These are phyloP conservation scores for Pangasius mekongensis DNA, from an alignment of 2,797 vertebrate species.

Conservation along the genomic window DNA sequence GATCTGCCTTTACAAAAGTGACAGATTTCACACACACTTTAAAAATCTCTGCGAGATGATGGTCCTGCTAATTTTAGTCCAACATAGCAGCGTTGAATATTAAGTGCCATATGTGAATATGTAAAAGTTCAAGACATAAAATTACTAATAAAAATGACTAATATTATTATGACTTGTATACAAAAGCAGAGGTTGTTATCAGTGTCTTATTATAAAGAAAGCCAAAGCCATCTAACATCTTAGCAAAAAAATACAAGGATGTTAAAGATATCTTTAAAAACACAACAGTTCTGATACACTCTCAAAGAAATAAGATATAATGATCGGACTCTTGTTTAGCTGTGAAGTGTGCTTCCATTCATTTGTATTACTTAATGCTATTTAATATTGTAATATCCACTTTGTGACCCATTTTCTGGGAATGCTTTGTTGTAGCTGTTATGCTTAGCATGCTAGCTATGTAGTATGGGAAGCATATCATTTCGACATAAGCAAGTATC, in stretches of 20 bases:
- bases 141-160: neutral
- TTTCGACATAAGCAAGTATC: neutral
- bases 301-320: neutral
- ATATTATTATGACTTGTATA: neutral
- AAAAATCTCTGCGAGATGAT: slow-evolving; percentile 13
- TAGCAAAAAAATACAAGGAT: neutral
- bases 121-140: slow-evolving; percentile 16
- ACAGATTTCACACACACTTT: slow-evolving; percentile 23
- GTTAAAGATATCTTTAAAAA: neutral
- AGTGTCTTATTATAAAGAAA: neutral
- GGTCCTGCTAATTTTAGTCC: slow-evolving; percentile 37
- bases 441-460: neutral
- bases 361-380: neutral
- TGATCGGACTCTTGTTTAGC: neutral
- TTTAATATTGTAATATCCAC: neutral
- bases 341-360: neutral
- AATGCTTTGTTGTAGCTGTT: neutral
- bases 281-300: neutral
- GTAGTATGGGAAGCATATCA: neutral
- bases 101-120: slow-evolving; percentile 11
- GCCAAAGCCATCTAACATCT: neutral
- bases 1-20: neutral
- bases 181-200: neutral
- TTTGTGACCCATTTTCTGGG: neutral
- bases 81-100: slow-evolving; percentile 9